Evolutionary conservation across 2,888 invertebrate species (phyloP).

Genomic region (Calameuta filiformis): DNA sequence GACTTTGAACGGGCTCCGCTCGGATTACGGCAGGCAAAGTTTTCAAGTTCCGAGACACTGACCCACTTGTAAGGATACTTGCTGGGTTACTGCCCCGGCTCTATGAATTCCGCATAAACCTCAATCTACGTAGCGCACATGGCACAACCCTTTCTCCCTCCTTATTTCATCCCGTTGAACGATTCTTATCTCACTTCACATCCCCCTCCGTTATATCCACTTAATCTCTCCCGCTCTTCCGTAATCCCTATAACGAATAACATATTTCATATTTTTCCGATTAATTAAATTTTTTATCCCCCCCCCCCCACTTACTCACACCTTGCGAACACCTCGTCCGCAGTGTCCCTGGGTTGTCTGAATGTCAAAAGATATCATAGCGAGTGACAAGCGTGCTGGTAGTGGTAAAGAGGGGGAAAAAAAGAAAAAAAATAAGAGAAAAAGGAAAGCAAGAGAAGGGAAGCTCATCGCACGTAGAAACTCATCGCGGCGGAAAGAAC

Average conservation of each 20-base stretch:
- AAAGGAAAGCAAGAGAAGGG: not conserved
- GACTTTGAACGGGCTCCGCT: conserved; percentile 28
- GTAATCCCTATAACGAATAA: conserved; percentile 1
- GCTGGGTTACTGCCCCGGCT: conserved; percentile 16
- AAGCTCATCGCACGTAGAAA: not conserved
- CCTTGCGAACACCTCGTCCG: not conserved
- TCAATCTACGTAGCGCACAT: not conserved
- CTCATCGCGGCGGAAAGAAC: not conserved
- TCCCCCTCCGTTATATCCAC: conserved; percentile 24
- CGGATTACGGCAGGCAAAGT: conserved; percentile 65
- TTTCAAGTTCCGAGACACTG: conserved; percentile 66
- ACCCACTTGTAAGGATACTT: conserved; percentile 57
- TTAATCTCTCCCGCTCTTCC: conserved; percentile 19
- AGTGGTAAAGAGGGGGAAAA: not conserved
- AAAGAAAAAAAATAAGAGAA: not conserved
- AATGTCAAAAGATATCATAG: not conserved
- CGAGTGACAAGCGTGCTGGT: not conserved
- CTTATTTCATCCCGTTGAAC: too few species aligned
- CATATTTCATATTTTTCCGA: not conserved
- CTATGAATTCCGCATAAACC: conserved; percentile 57
- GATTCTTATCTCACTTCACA: conserved; percentile 9
- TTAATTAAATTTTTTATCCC: not conserved
- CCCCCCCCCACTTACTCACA: too few species aligned
- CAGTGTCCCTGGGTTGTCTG: not conserved
- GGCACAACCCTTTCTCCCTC: conserved; percentile 17